Base-by-base conservation (phyloP, 2,888 invertebrate genomes). In the Cephus runcator region DNA sequence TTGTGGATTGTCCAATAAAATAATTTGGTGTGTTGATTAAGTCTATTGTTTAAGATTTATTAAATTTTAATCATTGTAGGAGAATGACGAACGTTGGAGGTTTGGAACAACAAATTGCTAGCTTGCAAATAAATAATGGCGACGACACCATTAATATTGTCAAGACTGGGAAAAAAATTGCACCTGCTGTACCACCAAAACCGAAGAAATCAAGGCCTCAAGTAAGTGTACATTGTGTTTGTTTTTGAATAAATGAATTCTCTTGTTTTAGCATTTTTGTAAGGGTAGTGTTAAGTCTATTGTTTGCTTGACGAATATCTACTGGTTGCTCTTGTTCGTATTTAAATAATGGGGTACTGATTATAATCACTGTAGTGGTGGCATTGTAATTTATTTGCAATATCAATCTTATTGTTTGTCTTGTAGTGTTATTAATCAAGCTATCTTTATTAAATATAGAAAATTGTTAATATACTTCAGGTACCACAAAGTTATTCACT, bases 101-200 rank as follows among this genome's bases (percentile, higher is more conserved):
- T 85, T 92, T 96, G 87, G 95, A 96, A 86, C 94, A 95, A 86
- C 95, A 96, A 92, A 92, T 96, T 86, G 94, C 95, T 30, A 94
- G 94, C 86, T 91, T 96, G 86, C 94, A 95, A 89, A 92, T 95
- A 89, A 92, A 93, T 76, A 94, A 94, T 82, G 85, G 83, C 31
- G 93, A 92, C 80, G 87, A 89, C 23, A 91, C 92, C 34, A 83
- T 92, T 74, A 90, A 90, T 77, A 85, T 79, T 78, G 82, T 81
- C 34, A 92, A 92, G 36, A 81, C 90, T 23, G 92, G 91, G 4
- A 94, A 93, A 84, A 96, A 96, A 92, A 92, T 95, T 81, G 96
- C 96, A 82, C 96, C 96, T 81, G 95, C 95, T 77, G 96, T 96
- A 79, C 96, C 96, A 73, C 96, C 96, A 12, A 96, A 96, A 90